Conservation (phyloP, 2,113 vertebrate species). For the Campylomormyrus numenius region DNA sequence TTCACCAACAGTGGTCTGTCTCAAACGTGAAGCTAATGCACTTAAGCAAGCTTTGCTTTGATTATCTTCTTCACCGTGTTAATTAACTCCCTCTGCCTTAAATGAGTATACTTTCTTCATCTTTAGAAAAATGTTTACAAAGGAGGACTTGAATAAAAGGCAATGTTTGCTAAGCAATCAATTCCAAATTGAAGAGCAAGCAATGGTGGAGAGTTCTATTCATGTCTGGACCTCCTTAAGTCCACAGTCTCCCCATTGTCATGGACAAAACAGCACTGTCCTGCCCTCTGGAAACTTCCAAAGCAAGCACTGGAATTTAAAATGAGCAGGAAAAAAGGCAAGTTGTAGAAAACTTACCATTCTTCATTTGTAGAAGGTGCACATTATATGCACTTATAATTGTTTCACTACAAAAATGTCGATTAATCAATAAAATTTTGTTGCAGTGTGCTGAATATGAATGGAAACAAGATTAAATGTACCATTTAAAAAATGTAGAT, state of each 20-base stretch:
- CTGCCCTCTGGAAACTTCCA: background rate
- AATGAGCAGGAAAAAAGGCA: background rate
- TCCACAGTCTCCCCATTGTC: background rate
- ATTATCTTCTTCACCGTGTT: conserved; percentile 10
- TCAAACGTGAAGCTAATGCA: background rate
- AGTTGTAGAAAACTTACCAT: background rate
- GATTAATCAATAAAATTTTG: background rate
- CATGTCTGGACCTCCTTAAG: background rate
- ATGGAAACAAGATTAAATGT: background rate
- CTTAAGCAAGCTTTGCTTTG: conserved; percentile 15
- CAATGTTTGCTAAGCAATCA: conserved; percentile 9
- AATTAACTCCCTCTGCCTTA: conserved; percentile 19
- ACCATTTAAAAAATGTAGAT: background rate
- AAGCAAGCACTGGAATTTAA: background rate
- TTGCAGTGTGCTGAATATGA: background rate
- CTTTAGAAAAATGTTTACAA: conserved; percentile 17
- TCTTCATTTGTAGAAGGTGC: background rate
- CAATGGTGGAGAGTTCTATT: background rate
- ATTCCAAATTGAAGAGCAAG: background rate
- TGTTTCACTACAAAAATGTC: background rate
- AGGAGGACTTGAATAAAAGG: background rate
- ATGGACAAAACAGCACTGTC: background rate
- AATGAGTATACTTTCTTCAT: background rate
- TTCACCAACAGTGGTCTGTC: background rate
- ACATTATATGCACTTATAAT: background rate